Conservation (phyloP, 2,113 vertebrate species). For the Phrynosoma blainvillii region DNA sequence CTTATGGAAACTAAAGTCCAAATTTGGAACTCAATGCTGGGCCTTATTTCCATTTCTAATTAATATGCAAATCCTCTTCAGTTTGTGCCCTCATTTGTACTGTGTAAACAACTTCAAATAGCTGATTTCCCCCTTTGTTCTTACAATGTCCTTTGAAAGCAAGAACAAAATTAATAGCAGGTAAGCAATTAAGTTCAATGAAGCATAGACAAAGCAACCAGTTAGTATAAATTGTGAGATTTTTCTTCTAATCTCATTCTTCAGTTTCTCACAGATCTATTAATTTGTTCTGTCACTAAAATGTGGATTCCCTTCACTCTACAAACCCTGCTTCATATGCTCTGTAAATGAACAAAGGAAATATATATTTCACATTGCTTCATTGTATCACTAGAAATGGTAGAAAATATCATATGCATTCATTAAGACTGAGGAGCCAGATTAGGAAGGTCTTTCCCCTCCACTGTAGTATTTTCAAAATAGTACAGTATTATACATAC, state of each 20-base stretch:
- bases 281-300: slow-evolving; percentile 39
- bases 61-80: slow-evolving; percentile 44
- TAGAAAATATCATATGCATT: neutral
- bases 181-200: slow-evolving; percentile 54
- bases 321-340: neutral
- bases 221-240: slow-evolving; percentile 45
- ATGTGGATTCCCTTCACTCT: neutral
- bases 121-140: slow-evolving; percentile 49
- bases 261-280: slow-evolving; percentile 53
- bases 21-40: slow-evolving; percentile 5
- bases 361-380: neutral
- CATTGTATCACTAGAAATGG: neutral
- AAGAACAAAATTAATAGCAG: slow-evolving; percentile 64
- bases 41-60: slow-evolving; percentile 21
- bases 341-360: slow-evolving; percentile 7
- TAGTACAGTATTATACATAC: neutral
- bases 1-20: neutral
- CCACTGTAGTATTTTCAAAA: slow-evolving; percentile 24
- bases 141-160: slow-evolving; percentile 53
- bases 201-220: neutral
- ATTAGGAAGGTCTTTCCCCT: slow-evolving; percentile 23
- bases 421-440: rapidly evolving
- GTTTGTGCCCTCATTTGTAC: slow-evolving; percentile 46
- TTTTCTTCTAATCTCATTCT: slow-evolving; percentile 40
- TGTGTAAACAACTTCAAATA: slow-evolving; percentile 58